Base-by-base conservation (phyloP, 2,113 vertebrate genomes). In the Vulpes ferrilata region DNA sequence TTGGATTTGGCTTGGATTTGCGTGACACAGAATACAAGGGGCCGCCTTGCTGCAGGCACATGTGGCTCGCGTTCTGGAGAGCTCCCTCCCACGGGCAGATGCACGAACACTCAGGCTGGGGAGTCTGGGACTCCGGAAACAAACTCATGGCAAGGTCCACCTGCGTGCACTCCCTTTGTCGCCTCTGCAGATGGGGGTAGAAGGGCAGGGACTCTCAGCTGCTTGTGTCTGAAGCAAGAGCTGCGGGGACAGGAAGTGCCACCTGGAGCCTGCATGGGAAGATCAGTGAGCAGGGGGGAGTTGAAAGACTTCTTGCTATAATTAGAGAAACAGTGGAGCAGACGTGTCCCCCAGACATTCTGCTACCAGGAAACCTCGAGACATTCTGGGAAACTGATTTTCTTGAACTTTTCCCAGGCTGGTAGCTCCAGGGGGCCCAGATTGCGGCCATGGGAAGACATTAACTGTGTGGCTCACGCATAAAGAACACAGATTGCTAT, bases 1-100 rank as follows among this genome's bases (percentile, higher is more conserved):
- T 87, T 79, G 60, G 38, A 59, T 90, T 91, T 87, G n/a, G 74
- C 82, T 86, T 38, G 53, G 48, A 73, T 90, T 8, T 95, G 87
- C 93, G 60, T 94, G 51, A 94, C n/a, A 11, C n/a, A 11, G 97
- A 65, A 57, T 48, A 92, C 90, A 57, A 17, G 5, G 20, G 43
- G 65, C 43, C 38, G 43, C 30, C 79, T 92, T 55, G 82, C 76
- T 76, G 12, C 35, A 30, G 82, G 86, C 35, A 20, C 15, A 15
- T 9, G 8, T 32, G 23, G 53, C 89, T 91, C 94, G 30, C 80
- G 67, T 92, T 90, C 85, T 27, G 60, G 73, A 57, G 71, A 25
- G 32, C 9, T 82, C 30, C 48, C 62, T 80, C 51, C 65, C 88
- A 13, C 5, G 7, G 76, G 79, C 43, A 51, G 30, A 43, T 43